Percentiles rank a stretch among this genome's conserved stretches.
Evolutionary conservation across 2,113 vertebrate genomes (phyloP).

Genomic region (Dromaius novaehollandiae): DNA sequence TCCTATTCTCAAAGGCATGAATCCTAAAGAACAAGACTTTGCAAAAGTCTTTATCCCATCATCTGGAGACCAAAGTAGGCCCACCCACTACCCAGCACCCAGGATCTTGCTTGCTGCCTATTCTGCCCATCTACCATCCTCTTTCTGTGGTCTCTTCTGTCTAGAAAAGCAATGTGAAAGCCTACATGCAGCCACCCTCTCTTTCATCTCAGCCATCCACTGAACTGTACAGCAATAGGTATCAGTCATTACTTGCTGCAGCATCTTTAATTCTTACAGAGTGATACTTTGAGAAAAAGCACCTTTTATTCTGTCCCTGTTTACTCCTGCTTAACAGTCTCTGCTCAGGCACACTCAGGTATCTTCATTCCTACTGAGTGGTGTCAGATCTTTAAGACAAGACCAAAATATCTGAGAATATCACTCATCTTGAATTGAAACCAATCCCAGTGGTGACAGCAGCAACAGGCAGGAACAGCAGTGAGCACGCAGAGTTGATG

Average conservation of each 20-base stretch:
- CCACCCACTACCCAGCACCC: neutral
- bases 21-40: neutral
- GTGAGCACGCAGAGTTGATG: neutral
- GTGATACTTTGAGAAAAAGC: neutral
- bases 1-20: neutral
- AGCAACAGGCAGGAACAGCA: constrained; percentile 21
- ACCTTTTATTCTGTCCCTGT: neutral
- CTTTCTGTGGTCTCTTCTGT: neutral
- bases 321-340: constrained; percentile 1
- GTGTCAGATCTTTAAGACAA: constrained; percentile 24
- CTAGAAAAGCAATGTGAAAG: neutral
- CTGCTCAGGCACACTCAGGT: constrained; percentile 1
- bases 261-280: neutral
- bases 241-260: neutral
- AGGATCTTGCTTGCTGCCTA: neutral
- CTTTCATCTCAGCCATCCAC: neutral
- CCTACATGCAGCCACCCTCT: neutral
- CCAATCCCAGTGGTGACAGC: constrained; percentile 19
- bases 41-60: neutral
- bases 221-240: neutral
- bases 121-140: neutral
- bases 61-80: neutral
- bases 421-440: constrained; percentile 43
- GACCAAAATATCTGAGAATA: constrained; percentile 27
- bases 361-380: constrained; percentile 40